Evolutionary conservation across 2,113 vertebrate species (phyloP), one percentile per base, ranked within the genome.

Genomic region (Ophiodon elongatus): DNA sequence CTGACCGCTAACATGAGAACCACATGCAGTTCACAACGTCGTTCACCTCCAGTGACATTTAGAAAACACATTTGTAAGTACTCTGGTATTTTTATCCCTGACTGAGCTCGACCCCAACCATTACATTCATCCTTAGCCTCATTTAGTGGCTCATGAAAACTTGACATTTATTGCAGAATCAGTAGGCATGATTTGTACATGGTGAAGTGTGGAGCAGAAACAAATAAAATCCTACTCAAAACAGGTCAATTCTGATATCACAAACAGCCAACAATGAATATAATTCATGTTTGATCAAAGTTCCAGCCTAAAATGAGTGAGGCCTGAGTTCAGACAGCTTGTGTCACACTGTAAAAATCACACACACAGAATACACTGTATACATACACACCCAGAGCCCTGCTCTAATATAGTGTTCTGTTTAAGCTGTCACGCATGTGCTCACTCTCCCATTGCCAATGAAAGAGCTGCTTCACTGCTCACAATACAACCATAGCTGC

Each of bases 31-130:
- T 81, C 25, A 66, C 35, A 11, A 33, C 7, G 1, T 65, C 17
- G 73, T 84, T 79, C 35, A 54, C 67, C 35, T 64, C 27, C 29
- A 8, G 35, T 89, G 80, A 87, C 83, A 89, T 91, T 92, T 89
- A 79, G 25, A 74, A 56, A 80, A 70, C 70, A 74, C 65, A 67
- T 73, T 83, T 76, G 54, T 66, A 79, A 72, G 43, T 50, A 31
- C 41, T 33, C 14, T 67, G 60, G 50, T 78, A 37, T 86, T 78
- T 90, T 41, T 39, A 56, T 71, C 54, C 66, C 21, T 0, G 43
- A 67, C 63, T 65, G 37, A 71, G 63, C 84, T 65, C 0, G 11
- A 83, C 33, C 47, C 21, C 21, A 63, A 74, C 27, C 83, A 82
- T 82, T 75, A 66, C 37, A 70, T 83, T 79, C 63, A 84, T 85